A percentile compares a stretch with the other conserved stretches of the same genome.
Evolutionary conservation across 2,888 invertebrate species (phyloP).

Genomic region (Cerastis leucographa): DNA sequence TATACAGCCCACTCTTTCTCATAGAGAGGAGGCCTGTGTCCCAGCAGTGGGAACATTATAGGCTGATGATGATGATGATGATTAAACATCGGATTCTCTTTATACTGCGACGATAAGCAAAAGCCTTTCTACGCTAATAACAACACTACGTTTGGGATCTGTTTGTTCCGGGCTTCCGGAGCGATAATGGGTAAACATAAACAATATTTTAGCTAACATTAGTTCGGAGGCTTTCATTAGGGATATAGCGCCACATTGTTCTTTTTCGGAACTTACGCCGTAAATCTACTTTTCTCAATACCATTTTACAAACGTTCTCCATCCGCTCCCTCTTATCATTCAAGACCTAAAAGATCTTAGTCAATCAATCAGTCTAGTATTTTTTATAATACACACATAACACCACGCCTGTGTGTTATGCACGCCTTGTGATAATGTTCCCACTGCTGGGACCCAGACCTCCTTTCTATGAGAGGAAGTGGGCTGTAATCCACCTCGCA

Average conservation of each 20-base stretch:
- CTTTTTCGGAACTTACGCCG: neutral
- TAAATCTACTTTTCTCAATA: neutral
- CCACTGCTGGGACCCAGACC: too few species aligned
- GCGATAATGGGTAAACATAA: conserved; percentile 35
- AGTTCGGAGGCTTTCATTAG: neutral
- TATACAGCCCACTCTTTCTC: too few species aligned
- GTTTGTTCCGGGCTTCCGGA: conserved; percentile 17
- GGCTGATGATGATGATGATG: too few species aligned
- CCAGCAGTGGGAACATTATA: too few species aligned
- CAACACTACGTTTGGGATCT: conserved; percentile 4
- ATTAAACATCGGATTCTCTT: neutral
- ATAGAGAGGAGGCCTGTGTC: too few species aligned
- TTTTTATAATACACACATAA: neutral
- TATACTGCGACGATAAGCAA: neutral
- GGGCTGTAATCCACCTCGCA: too few species aligned
- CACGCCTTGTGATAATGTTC: too few species aligned
- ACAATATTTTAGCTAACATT: conserved; percentile 13
- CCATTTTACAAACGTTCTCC: neutral
- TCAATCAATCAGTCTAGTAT: neutral
- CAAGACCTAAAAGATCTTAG: neutral
- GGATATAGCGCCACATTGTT: neutral
- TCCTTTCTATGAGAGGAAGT: too few species aligned
- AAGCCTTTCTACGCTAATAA: neutral
- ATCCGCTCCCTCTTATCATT: neutral
- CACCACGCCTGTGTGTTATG: too few species aligned